Percentiles rank a stretch among this genome's conserved stretches.
These are phyloP conservation scores for Manis crassicaudata DNA, from an alignment of 2,797 vertebrate species.

Conservation along the genomic window DNA sequence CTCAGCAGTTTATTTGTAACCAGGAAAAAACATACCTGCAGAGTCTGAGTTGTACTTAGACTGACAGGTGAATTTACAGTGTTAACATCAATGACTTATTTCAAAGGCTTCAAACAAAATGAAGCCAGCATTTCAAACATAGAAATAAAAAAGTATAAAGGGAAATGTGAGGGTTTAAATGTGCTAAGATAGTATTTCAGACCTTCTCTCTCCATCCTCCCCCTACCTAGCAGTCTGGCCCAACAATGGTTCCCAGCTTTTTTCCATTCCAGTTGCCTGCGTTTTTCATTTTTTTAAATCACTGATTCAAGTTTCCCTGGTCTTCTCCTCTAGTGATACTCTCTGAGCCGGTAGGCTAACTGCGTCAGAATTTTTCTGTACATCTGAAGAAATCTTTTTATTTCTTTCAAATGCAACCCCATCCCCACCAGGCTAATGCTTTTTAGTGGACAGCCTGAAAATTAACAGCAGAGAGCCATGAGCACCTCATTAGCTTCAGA, in stretches of 20 bases:
- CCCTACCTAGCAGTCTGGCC: not conserved
- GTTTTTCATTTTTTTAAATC: not conserved
- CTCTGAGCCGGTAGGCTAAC: not conserved
- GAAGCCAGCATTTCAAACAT: conserved; percentile 30
- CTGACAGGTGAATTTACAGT: not conserved
- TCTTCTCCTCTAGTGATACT: not conserved
- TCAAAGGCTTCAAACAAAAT: not conserved
- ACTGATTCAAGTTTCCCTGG: not conserved
- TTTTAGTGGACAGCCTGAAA: not conserved
- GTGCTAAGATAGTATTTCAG: not conserved
- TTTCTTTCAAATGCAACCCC: conserved; percentile 14
- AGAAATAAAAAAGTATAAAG: not conserved
- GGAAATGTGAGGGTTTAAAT: not conserved
- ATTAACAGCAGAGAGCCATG: not conserved
- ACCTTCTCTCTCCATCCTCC: not conserved
- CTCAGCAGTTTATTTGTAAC: not conserved
- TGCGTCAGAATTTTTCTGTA: conserved; percentile 19
- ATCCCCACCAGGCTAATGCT: not conserved
- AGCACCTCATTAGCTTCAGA: not conserved
- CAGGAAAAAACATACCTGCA: not conserved
- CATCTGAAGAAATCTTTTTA: not conserved
- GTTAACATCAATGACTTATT: not conserved
- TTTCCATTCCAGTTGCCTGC: not conserved
- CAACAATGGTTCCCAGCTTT: not conserved
- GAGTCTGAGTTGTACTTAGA: not conserved